These are phyloP conservation scores for Phylloscopus collybita DNA, from an alignment of 2,797 vertebrate genomes.

Conservation along the genomic window DNA sequence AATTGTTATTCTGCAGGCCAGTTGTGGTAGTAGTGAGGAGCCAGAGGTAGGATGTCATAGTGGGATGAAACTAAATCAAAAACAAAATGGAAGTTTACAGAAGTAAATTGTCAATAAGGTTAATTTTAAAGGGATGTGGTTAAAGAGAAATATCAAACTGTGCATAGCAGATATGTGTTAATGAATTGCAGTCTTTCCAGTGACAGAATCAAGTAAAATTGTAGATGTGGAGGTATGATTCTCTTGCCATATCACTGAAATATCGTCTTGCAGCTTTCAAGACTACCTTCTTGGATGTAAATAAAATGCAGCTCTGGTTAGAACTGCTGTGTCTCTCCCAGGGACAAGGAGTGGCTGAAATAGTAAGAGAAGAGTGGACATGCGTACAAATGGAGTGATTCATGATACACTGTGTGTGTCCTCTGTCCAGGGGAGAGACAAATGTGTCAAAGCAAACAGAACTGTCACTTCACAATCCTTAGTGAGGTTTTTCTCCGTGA, in stretches of 20 bases:
- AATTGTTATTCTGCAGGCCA: neutral
- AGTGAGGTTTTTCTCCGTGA: neutral
- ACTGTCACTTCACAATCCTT: neutral
- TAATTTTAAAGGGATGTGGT: constrained; percentile 11
- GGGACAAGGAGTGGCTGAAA: neutral
- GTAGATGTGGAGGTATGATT: neutral
- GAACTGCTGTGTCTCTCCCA: neutral
- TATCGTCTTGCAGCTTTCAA: neutral
- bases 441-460: neutral
- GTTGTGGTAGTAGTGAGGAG: neutral
- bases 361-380: neutral
- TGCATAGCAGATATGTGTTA: neutral
- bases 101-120: neutral
- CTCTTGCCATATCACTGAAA: neutral
- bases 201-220: neutral
- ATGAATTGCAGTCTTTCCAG: neutral
- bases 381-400: neutral
- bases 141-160: constrained; percentile 27
- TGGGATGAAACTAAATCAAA: neutral
- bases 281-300: neutral
- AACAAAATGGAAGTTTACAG: constrained; percentile 19
- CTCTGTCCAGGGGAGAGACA: neutral
- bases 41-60: neutral
- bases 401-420: neutral
- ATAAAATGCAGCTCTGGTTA: neutral